phyloP scores from a whole-genome alignment of 2,797 vertebrate genomes.

The Trachops cirrhosus region DNA sequence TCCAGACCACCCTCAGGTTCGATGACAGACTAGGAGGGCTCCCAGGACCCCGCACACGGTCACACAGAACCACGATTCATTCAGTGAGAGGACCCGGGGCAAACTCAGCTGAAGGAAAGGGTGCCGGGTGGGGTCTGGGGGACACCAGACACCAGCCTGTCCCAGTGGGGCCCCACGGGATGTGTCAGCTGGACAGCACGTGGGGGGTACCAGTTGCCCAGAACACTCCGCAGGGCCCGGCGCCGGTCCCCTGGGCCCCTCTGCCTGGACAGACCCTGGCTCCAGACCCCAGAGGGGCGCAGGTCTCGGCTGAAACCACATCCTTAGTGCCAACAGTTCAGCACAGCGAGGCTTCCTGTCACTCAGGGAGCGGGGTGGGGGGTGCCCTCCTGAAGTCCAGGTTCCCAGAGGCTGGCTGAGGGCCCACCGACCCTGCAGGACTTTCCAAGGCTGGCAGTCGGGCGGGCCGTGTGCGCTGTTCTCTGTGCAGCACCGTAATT shows the following conservation, averaged over 20 bases:
- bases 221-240: too few species aligned
- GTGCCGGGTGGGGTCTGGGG: too few species aligned
- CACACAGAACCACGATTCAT: neutral
- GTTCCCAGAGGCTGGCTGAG: neutral
- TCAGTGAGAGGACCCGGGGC: neutral
- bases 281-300: neutral
- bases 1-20: neutral
- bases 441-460: neutral
- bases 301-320: neutral
- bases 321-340: neutral
- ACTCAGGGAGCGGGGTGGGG: neutral
- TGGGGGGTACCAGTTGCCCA: neutral
- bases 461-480: neutral
- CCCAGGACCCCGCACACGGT: neutral
- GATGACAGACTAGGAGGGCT: neutral
- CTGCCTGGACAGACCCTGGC: neutral
- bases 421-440: neutral
- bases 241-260: neutral
- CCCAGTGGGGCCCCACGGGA: neutral
- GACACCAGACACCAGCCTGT: neutral
- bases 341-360: neutral
- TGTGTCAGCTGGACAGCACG: accelerated
- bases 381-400: neutral
- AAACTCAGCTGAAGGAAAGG: neutral
- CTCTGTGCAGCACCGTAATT: neutral